A percentile compares a stretch with the other conserved stretches of the same genome.
Conservation (phyloP, 2,113 vertebrate species). For the Ctenodactylus gundi region DNA sequence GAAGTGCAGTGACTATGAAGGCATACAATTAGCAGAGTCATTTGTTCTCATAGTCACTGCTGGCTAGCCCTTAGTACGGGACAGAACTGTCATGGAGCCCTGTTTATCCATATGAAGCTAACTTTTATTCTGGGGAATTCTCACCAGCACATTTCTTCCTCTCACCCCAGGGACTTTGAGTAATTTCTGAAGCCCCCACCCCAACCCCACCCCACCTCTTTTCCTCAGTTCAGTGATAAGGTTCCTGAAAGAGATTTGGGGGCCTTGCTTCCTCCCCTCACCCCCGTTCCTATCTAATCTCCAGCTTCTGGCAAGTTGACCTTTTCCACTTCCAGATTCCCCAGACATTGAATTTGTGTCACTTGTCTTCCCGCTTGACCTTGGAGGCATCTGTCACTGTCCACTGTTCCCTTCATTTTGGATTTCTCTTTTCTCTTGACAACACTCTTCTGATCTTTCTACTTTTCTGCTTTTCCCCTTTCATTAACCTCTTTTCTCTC, state of each 20-base stretch:
- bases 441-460: neutral
- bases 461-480: neutral
- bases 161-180: neutral
- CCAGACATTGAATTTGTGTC: neutral
- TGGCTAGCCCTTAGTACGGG: neutral
- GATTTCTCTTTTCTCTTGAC: neutral
- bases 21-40: constrained; percentile 63
- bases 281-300: neutral
- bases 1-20: constrained; percentile 29
- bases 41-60: constrained; percentile 54
- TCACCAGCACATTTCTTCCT: neutral
- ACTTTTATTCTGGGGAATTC: neutral
- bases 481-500: neutral
- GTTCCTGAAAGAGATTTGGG: neutral
- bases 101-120: neutral
- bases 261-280: neutral
- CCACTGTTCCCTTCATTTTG: neutral
- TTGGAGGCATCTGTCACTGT: neutral
- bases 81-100: neutral
- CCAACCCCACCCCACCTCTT: neutral
- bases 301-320: neutral
- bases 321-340: neutral
- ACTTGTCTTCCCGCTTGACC: neutral
- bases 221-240: neutral
- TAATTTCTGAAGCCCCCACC: neutral